These are phyloP conservation scores for Aproaerema taeniolella DNA, from an alignment of 2,888 invertebrate genomes.

Conservation along the genomic window DNA sequence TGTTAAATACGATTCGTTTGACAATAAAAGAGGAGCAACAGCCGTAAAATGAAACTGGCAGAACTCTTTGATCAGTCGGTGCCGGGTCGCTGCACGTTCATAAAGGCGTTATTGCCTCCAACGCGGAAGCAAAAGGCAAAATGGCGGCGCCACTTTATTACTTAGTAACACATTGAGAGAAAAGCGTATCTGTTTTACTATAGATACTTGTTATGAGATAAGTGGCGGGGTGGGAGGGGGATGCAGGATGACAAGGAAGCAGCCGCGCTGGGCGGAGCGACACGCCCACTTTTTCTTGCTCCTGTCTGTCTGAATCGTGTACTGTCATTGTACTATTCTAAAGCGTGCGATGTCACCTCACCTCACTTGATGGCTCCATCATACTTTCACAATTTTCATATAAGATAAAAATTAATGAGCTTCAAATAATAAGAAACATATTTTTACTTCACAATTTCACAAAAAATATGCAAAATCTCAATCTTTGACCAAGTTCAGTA, in stretches of 20 bases:
- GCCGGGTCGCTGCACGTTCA: constrained; percentile 59
- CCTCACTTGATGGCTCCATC: constrained; percentile 10
- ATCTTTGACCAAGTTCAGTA: too few species aligned
- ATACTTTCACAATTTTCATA: constrained; percentile 1
- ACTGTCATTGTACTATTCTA: constrained; percentile 35
- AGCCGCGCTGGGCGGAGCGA: constrained; percentile 64
- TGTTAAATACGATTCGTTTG: constrained; percentile 58
- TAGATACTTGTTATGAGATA: constrained; percentile 70
- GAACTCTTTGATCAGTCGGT: constrained; percentile 67
- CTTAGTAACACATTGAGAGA: constrained; percentile 73
- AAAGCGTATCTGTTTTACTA: constrained; percentile 71
- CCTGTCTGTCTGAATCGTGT: constrained; percentile 38
- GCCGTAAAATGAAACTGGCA: constrained; percentile 62
- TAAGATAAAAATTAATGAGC: background rate
- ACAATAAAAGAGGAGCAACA: constrained; percentile 57
- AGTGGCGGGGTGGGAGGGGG: constrained; percentile 52
- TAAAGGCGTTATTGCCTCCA: constrained; percentile 64
- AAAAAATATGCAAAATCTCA: too few species aligned
- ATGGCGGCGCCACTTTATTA: constrained; percentile 76
- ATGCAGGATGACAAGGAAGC: constrained; percentile 57
- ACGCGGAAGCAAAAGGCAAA: constrained; percentile 66
- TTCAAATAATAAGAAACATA: too few species aligned
- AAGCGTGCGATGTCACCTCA: constrained; percentile 18
- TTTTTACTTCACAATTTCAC: too few species aligned
- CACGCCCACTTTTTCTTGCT: constrained; percentile 70